Evolutionary conservation across 2,888 invertebrate genomes (phyloP).

Genomic region (Drosophila emarginata): DNA sequence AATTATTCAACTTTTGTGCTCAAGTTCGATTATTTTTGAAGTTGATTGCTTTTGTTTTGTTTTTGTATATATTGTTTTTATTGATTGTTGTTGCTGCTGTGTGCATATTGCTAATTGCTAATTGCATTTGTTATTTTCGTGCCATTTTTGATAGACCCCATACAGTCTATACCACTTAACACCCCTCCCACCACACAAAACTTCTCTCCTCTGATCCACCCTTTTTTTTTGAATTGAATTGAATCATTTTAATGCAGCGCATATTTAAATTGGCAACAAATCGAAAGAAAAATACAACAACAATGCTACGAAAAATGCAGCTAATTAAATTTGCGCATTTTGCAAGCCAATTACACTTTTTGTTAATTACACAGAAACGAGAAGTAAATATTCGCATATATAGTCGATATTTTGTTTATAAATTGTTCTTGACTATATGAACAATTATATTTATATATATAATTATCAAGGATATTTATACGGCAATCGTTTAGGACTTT

Average conservation of each 20-base stretch:
- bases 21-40: slow-evolving; percentile 49
- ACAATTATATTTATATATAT: neutral
- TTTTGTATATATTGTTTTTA: slow-evolving; percentile 26
- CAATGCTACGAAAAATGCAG: slow-evolving; percentile 34
- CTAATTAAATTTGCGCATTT: slow-evolving; percentile 40
- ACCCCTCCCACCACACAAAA: neutral
- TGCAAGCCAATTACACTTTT: slow-evolving; percentile 41
- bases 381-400: neutral
- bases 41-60: slow-evolving; percentile 49
- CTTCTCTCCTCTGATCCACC: neutral
- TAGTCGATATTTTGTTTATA: neutral
- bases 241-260: slow-evolving; percentile 54
- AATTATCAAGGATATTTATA: no score
- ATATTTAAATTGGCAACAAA: slow-evolving; percentile 42
- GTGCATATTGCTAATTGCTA: slow-evolving; percentile 61
- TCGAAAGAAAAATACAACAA: slow-evolving; percentile 29
- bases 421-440: neutral
- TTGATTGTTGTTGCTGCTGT: slow-evolving; percentile 31
- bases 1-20: slow-evolving; percentile 47
- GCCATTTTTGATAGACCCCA: slow-evolving; percentile 21
- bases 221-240: slow-evolving; percentile 29
- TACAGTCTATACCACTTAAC: no score
- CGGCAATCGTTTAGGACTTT: no score
- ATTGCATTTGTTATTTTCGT: slow-evolving; percentile 58
- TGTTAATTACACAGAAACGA: slow-evolving; percentile 32